Percentiles rank a stretch among this genome's conserved stretches.
Evolutionary conservation across 2,113 vertebrate genomes (phyloP).

Genomic region (Chloropsis cyanopogon): DNA sequence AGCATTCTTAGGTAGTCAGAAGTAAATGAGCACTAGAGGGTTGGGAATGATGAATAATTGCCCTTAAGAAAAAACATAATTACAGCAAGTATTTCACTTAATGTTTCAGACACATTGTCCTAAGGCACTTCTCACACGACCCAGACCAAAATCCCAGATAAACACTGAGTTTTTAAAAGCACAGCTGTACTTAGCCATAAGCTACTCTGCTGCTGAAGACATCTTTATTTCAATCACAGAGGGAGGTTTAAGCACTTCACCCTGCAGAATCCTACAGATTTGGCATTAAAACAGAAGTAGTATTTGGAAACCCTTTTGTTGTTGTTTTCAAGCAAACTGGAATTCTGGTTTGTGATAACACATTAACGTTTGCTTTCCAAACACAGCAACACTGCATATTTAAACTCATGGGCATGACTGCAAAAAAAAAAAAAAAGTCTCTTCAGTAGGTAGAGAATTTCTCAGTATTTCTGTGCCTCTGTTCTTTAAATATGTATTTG

Average conservation of each 20-base stretch:
- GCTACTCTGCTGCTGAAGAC: neutral
- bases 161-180: neutral
- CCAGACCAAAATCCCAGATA: neutral
- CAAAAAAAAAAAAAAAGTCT: neutral
- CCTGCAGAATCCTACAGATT: neutral
- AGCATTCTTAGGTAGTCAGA: neutral
- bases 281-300: neutral
- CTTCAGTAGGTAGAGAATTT: neutral
- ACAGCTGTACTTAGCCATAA: neutral
- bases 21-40: neutral
- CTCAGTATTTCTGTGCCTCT: neutral
- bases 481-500: neutral
- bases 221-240: neutral
- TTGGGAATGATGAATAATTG: neutral
- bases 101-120: neutral
- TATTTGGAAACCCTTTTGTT: neutral
- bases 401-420: neutral
- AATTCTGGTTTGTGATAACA: neutral
- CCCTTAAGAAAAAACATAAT: neutral
- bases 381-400: neutral
- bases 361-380: neutral
- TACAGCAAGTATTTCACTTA: neutral
- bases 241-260: neutral
- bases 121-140: neutral
- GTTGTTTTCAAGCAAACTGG: neutral